A percentile compares a stretch with the other conserved stretches of the same genome.
Conservation (phyloP, 2,888 invertebrate genomes). For the Meiosimyza platycephala region DNA sequence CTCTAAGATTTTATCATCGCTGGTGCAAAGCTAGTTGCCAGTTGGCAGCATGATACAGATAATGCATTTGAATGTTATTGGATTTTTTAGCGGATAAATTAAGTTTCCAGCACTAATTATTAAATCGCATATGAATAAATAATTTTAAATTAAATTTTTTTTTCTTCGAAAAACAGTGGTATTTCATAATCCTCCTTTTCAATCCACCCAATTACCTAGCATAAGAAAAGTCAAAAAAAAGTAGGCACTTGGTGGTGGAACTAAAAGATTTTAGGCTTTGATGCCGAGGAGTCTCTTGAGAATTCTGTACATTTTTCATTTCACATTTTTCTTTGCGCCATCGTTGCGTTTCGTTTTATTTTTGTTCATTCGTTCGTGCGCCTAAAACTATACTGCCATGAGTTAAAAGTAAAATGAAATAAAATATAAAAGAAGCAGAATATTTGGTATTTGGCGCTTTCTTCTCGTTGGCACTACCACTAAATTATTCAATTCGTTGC, state of each 20-base stretch:
- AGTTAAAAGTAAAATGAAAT: slow-evolving; percentile 11
- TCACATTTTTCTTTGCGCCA: background rate
- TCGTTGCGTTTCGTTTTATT: background rate
- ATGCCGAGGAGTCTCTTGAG: slow-evolving; percentile 13
- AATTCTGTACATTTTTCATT: slow-evolving; percentile 13
- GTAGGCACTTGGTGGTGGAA: slow-evolving; percentile 1
- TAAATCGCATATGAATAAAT: too few species aligned
- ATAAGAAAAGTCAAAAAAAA: background rate
- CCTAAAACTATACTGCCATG: slow-evolving; percentile 25
- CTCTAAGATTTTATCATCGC: too few species aligned
- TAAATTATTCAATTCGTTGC: slow-evolving; percentile 24
- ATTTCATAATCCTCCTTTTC: too few species aligned
- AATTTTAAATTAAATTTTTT: too few species aligned
- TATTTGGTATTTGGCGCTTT: background rate
- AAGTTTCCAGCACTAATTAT: too few species aligned
- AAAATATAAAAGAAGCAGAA: background rate
- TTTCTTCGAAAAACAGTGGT: too few species aligned
- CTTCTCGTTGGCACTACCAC: background rate
- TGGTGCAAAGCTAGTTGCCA: too few species aligned
- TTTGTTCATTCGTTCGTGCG: background rate
- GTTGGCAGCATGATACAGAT: too few species aligned
- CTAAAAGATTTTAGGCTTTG: slow-evolving; percentile 20
- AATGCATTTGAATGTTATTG: too few species aligned
- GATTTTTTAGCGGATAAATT: too few species aligned
- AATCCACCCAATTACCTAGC: background rate